A percentile compares a stretch with the other conserved stretches of the same genome.
These are phyloP conservation scores for Thunnus thynnus DNA, from an alignment of 2,113 vertebrate genomes.

Conservation along the genomic window DNA sequence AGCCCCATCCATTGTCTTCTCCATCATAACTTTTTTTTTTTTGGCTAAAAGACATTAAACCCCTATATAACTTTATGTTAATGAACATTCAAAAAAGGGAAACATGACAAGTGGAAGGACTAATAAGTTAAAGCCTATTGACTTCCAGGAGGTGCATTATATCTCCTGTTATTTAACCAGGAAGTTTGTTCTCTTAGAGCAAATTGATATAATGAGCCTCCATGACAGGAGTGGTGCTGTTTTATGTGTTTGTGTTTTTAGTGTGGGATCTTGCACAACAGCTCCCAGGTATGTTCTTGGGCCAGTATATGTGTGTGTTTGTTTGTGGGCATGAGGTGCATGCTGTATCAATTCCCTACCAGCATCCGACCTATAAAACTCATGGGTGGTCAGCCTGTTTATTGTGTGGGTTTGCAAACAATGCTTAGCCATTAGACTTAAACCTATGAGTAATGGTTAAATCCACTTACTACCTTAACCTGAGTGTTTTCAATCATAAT, in stretches of 20 bases:
- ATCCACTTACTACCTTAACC: conserved; percentile 47
- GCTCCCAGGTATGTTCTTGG: conserved; percentile 52
- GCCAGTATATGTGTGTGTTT: conserved; percentile 44
- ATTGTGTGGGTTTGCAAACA: conserved; percentile 64
- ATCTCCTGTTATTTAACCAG: conserved; percentile 46
- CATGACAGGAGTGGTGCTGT: conserved; percentile 62
- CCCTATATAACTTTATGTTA: not conserved
- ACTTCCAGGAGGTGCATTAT: conserved; percentile 44
- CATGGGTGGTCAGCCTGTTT: conserved; percentile 80
- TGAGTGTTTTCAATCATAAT: conserved; percentile 68
- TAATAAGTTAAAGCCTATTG: conserved; percentile 8
- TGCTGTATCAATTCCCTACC: conserved; percentile 56
- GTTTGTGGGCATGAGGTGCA: conserved; percentile 35
- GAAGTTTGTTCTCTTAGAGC: conserved; percentile 44
- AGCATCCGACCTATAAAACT: conserved; percentile 75
- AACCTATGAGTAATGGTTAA: conserved; percentile 58
- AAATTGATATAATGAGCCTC: conserved; percentile 61
- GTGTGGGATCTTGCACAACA: conserved; percentile 51
- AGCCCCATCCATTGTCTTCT: conserved; percentile 3
- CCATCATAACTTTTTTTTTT: conserved; percentile 8
- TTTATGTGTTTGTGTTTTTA: conserved; percentile 75
- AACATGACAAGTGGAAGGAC: not conserved
- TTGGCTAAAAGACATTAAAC: conserved; percentile 3
- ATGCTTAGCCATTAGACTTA: conserved; percentile 50
- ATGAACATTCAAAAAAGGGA: conserved; percentile 4